Evolutionary conservation across 1,140 invertebrate genomes (phyloP), one percentile per base, ranked within the genome.

Genomic region (Drosophila obscura): DNA sequence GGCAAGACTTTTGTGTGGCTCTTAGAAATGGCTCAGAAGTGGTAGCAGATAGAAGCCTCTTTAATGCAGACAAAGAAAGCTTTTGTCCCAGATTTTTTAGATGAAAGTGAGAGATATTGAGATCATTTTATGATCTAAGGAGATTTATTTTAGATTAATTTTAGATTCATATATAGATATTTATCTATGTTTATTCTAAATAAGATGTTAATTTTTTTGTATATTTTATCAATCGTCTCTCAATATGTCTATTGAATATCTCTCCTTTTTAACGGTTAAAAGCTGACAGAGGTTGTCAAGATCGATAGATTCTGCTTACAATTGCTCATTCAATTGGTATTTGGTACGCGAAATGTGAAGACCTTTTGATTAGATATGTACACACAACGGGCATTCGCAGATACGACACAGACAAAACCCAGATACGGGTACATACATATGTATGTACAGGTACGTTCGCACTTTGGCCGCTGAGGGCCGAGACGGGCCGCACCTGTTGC

Each of bases 291-390:
- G 1, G 35, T 13, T 39, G 35, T 39, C 35, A 39, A 39, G 11
- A 39, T 39, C 35, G 55, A 28, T 28, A 15, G 16, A 57, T 63
- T 63, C 35, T 31, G 11, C 7, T 46, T 22, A 6, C 28, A 5
- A 60, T 57, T 62, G 35, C 28, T 73, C 59, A 73, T 59, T 67
- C 46, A 13, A 24, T 50, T 55, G 56, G 51, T 65, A 78, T 75
- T 65, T 55, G 61, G 60, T 66, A 69, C 64, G 77, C 77, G 68
- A 77, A 80, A 57, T 59, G 60, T 44, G 52, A 60, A 45, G 45
- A 46, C 67, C 35, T 59, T 67, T 63, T 45, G 80, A 84, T 84
- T 62, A 84, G 77, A 85, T 84, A 84, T 11, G 11, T 2, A 7
- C 26, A 7, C 26, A 13, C 13, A 51, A 28, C 9, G 28, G 52